Conservation (phyloP, 2,113 vertebrate species). For the Cyanoliseus patagonus region DNA sequence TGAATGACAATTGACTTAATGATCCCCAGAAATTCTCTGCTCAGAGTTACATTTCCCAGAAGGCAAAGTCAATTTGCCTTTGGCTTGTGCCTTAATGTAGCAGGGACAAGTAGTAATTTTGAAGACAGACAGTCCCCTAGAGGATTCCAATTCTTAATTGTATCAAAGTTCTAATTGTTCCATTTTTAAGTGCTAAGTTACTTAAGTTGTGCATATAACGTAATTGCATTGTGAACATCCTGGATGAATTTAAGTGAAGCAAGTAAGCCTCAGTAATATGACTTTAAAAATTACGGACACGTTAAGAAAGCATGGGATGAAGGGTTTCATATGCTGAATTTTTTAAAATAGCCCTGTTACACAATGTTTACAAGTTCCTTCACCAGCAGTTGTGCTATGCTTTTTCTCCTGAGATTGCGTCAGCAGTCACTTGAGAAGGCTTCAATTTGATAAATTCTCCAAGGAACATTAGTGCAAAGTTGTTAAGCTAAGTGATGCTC, state of each 20-base stretch:
- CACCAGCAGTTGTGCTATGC: background rate
- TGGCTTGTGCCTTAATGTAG: slow-evolving; percentile 53
- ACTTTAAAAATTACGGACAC: background rate
- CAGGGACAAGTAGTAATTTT: slow-evolving; percentile 52
- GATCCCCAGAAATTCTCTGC: slow-evolving; percentile 51
- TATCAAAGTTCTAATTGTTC: slow-evolving; percentile 61
- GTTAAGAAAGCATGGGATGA: background rate
- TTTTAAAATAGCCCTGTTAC: background rate
- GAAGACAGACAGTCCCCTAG: slow-evolving; percentile 40
- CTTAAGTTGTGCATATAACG: slow-evolving; percentile 1
- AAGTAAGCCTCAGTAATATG: background rate
- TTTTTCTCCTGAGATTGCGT: background rate
- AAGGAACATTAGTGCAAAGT: background rate
- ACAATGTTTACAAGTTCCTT: background rate
- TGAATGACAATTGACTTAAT: slow-evolving; percentile 19
- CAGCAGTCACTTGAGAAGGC: background rate
- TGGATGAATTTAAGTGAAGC: slow-evolving; percentile 2
- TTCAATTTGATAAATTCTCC: background rate
- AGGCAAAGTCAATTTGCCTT: slow-evolving; percentile 35
- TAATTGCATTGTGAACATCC: background rate
- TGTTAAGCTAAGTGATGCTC: background rate
- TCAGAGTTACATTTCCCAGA: slow-evolving; percentile 57
- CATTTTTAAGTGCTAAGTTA: slow-evolving; percentile 58
- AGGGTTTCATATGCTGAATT: background rate
- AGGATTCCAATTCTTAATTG: slow-evolving; percentile 64